phyloP scores from a whole-genome alignment of 1,140 invertebrate species.

The Eciton burchellii region DNA sequence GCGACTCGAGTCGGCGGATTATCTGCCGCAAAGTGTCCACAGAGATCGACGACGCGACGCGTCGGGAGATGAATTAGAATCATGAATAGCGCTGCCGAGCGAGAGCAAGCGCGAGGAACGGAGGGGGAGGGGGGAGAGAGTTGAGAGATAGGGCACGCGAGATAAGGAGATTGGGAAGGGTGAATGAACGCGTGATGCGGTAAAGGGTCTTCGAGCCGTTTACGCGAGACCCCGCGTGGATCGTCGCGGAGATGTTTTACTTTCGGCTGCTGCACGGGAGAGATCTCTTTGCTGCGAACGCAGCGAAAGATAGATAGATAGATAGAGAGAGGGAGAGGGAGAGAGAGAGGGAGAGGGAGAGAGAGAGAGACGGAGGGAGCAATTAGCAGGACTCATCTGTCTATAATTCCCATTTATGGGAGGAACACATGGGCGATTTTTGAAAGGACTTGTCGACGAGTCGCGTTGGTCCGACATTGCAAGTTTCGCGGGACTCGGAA shows the following conservation, averaged over 20 bases:
- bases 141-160: slow-evolving; percentile 45
- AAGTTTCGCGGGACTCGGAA: too few species aligned
- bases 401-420: too few species aligned
- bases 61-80: slow-evolving; percentile 27
- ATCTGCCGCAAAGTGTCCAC: slow-evolving; percentile 14
- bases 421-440: too few species aligned
- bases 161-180: slow-evolving; percentile 60
- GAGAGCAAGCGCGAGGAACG: too few species aligned
- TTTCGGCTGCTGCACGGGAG: background rate
- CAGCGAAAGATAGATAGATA: too few species aligned
- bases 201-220: slow-evolving; percentile 56
- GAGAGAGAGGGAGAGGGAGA: too few species aligned
- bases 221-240: slow-evolving; percentile 41
- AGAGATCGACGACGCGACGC: slow-evolving; percentile 4
- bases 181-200: slow-evolving; percentile 69
- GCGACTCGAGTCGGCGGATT: background rate
- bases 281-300: too few species aligned
- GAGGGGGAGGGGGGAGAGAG: slow-evolving; percentile 17
- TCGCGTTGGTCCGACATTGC: too few species aligned
- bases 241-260: background rate
- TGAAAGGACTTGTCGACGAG: too few species aligned
- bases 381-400: too few species aligned
- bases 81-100: slow-evolving; percentile 32
- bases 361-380: too few species aligned
- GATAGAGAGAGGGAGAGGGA: too few species aligned